Conservation (phyloP, 2,113 vertebrate species). For the Narcine bancroftii region DNA sequence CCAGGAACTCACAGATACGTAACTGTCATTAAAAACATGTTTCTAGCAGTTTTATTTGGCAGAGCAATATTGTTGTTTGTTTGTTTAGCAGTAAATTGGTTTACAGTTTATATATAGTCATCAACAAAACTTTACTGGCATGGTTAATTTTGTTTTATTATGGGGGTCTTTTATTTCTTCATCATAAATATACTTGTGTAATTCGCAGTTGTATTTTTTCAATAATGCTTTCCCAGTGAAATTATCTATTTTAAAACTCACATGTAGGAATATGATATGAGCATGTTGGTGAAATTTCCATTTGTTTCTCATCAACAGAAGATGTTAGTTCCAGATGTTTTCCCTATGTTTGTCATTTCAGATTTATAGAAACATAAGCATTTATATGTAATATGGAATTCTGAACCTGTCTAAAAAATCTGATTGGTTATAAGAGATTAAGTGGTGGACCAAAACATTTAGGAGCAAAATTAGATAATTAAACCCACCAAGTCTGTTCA, state of each 20-base stretch:
- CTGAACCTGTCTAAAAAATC: neutral
- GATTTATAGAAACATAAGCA: neutral
- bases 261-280: neutral
- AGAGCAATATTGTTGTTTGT: neutral
- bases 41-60: neutral
- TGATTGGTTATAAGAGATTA: neutral
- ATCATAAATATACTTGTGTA: no score
- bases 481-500: no score
- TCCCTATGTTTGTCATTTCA: neutral
- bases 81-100: constrained; percentile 16
- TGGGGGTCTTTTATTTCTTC: neutral
- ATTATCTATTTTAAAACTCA: neutral
- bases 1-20: neutral
- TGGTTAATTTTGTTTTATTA: neutral
- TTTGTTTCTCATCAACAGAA: neutral
- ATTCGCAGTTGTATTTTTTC: neutral
- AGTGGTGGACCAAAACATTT: no score
- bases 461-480: no score
- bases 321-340: neutral
- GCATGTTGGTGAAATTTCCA: neutral
- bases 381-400: neutral
- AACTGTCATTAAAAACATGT: constrained; percentile 28
- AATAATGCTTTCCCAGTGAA: neutral
- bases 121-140: neutral
- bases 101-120: neutral